Evolutionary conservation across 2,888 invertebrate species (phyloP).

Genomic region (Archips crataeganus): DNA sequence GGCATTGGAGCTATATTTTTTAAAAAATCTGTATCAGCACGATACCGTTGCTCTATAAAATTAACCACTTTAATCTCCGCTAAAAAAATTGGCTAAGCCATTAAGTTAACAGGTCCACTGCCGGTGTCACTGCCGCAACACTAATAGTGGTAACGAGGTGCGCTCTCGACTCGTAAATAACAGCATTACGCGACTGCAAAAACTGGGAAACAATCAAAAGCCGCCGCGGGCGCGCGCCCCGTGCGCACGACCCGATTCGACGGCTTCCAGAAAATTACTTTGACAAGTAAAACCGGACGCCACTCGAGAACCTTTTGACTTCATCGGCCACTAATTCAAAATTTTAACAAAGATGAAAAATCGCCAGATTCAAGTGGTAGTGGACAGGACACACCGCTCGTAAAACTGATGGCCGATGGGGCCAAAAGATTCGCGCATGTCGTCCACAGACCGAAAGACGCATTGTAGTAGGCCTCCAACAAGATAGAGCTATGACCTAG

Average conservation of each 20-base stretch:
- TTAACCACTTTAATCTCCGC: neutral
- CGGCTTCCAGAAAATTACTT: neutral
- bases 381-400: too few relatives aligned
- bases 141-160: conserved; percentile 34
- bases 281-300: too few relatives aligned
- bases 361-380: too few relatives aligned
- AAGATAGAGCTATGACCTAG: too few relatives aligned
- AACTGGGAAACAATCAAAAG: conserved; percentile 42
- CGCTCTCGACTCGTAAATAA: conserved; percentile 33
- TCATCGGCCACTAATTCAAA: too few relatives aligned
- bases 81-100: neutral
- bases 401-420: too few relatives aligned
- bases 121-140: conserved; percentile 25
- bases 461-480: too few relatives aligned
- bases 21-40: neutral
- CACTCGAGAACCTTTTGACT: too few relatives aligned
- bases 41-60: neutral
- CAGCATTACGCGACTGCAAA: conserved; percentile 34
- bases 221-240: conserved; percentile 29
- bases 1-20: too few relatives aligned
- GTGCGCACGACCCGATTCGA: conserved; percentile 12
- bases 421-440: too few relatives aligned
- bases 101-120: neutral
- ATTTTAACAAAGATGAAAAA: too few relatives aligned
- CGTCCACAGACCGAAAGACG: too few relatives aligned